Conservation (phyloP, 2,797 vertebrate species). For the Buceros bicornis region DNA sequence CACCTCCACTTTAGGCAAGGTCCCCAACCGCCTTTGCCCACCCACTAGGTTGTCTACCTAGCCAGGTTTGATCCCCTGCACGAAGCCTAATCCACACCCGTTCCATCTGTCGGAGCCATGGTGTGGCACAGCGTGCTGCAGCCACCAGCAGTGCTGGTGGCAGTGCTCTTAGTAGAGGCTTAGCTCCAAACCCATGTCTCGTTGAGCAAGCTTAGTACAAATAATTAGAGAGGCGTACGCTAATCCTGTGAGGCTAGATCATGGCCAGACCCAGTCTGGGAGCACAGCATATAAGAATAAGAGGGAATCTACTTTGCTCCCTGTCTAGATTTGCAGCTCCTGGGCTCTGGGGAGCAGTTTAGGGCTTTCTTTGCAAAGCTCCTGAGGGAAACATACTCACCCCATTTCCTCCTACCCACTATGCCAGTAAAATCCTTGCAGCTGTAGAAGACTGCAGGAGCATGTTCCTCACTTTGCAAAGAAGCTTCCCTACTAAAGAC, state of each 20-base stretch:
- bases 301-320: not conserved
- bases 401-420: not conserved
- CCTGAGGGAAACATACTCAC: not conserved
- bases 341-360: not conserved
- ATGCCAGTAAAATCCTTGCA: not conserved
- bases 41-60: not conserved
- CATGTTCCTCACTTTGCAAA: not conserved
- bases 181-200: constrained; percentile 27
- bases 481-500: not conserved
- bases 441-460: not conserved
- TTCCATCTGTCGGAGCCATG: accelerated
- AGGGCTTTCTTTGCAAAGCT: not conserved
- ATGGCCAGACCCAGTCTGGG: not conserved
- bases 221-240: not conserved
- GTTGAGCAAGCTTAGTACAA: constrained; percentile 13
- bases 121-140: not conserved
- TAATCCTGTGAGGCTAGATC: not conserved
- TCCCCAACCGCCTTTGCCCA: not conserved
- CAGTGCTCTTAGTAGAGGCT: not conserved
- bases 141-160: not conserved
- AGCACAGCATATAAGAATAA: accelerated
- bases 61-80: not conserved
- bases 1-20: not conserved
- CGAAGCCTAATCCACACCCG: not conserved
- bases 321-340: not conserved